phyloP scores from a whole-genome alignment of 1,140 invertebrate genomes.

The Cyrtorhinus lividipennis region DNA sequence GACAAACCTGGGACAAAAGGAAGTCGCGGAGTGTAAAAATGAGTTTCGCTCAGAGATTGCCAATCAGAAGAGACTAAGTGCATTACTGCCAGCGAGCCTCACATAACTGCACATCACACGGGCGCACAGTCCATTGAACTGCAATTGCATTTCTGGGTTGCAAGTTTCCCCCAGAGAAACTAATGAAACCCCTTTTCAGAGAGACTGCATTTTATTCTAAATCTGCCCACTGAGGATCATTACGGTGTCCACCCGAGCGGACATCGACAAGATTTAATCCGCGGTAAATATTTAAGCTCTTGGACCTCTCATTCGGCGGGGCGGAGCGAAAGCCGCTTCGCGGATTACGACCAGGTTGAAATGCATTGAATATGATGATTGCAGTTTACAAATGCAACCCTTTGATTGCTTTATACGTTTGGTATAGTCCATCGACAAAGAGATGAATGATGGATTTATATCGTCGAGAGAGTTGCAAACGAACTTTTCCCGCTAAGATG shows the following conservation, averaged over 20 bases:
- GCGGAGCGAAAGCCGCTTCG: not conserved
- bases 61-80: conserved; percentile 12
- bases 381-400: conserved; percentile 6
- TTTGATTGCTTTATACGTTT: not conserved
- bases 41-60: conserved; percentile 3
- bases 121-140: conserved; percentile 13
- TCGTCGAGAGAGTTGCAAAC: no score
- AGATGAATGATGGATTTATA: not conserved
- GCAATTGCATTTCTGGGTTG: conserved; percentile 14
- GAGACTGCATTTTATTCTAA: conserved; percentile 7
- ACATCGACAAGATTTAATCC: conserved; percentile 11
- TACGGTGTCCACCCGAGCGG: not conserved
- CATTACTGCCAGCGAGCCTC: conserved; percentile 11
- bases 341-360: conserved; percentile 3
- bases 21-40: conserved; percentile 8
- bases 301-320: not conserved
- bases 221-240: conserved; percentile 3
- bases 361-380: conserved; percentile 10
- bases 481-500: no score
- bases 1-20: not conserved
- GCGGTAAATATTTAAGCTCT: conserved; percentile 2
- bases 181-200: conserved; percentile 8
- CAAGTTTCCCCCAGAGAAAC: not conserved
- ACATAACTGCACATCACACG: conserved; percentile 15
- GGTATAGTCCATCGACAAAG: not conserved